Base-by-base conservation (phyloP, 1,140 invertebrate genomes). In the Stegodyphus dumicola region DNA sequence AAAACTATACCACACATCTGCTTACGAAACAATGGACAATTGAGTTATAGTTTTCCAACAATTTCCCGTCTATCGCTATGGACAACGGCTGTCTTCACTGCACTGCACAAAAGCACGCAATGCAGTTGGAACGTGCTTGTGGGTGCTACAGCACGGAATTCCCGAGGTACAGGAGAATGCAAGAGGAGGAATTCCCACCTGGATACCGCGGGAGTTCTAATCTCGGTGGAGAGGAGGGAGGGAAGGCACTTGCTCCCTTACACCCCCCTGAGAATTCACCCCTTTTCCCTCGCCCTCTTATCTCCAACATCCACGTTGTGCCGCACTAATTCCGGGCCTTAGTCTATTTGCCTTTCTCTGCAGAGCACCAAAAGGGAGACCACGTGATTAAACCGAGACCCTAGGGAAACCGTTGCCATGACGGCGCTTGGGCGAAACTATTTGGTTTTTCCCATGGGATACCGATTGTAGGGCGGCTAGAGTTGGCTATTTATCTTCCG, bases 321-420 rank as follows among this genome's bases (percentile, higher is more conserved):
- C 60, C 49, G 60, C 56, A 69, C 77, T 78, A 78, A 78, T 78
- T 78, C 77, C 77, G 69, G 49, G 77, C 77, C 77, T 69, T 66
- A 78, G 52, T 69, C 69, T 81, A 81, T 81, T 81, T 81, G 80
- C 70, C 80, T 83, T 83, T 70, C 64, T 66, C 70, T 64, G 56
- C 60, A 73, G 66, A 73, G 78, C 52, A 80, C 80, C 70, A 75
- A 53, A 75, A 74, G 80, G 80, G 80, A 83, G 70, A 74, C 80
- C 80, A 83, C 80, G 80, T 83, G 80, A 83, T 83, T 83, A 83
- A 83, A 83, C 70, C 71, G 51, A 17, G 70, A 18, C 80, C 71
- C 71, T 6, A 15, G 80, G 71, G 80, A 67, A 15, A 11, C n/a
- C 17, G 80, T 83, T 66, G 80, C 70, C 51, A 83, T 83, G 80